A percentile compares a stretch with the other conserved stretches of the same genome.
Evolutionary conservation across 1,140 invertebrate genomes (phyloP).

Genomic region (Glomeris maerens): DNA sequence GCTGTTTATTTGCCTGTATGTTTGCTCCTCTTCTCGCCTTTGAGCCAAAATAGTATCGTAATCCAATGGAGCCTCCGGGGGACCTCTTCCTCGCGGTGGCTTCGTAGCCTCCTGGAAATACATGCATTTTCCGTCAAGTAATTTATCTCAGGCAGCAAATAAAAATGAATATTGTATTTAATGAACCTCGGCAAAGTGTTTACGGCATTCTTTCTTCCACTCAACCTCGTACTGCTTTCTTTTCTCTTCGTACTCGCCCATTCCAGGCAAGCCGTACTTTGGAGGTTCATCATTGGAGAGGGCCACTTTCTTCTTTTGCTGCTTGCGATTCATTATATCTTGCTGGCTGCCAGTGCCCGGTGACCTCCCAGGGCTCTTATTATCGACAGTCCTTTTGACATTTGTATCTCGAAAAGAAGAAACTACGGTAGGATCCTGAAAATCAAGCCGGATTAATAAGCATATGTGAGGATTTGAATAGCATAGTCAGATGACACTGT

Average conservation of each 20-base stretch:
- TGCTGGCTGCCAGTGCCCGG: not conserved
- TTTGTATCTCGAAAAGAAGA: no score
- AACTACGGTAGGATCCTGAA: no score
- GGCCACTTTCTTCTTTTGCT: not conserved
- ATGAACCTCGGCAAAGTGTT: not conserved
- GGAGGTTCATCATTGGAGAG: not conserved
- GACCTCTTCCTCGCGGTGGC: not conserved
- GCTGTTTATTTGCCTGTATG: not conserved
- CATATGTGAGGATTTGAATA: no score
- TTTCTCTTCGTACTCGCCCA: conserved; percentile 8
- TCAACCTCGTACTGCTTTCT: not conserved
- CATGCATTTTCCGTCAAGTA: not conserved
- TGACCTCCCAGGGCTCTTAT: not conserved
- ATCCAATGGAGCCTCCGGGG: not conserved
- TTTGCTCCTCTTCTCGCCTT: conserved; percentile 2
- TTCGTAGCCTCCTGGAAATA: not conserved
- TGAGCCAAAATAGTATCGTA: conserved; percentile 1
- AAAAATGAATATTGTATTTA: not conserved
- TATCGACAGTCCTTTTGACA: no score
- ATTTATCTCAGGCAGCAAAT: not conserved
- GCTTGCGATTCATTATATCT: not conserved
- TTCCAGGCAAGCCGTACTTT: conserved; percentile 7
- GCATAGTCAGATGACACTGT: no score
- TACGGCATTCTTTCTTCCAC: not conserved
- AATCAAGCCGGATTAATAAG: no score